phyloP scores from a whole-genome alignment of 2,113 vertebrate genomes.

The Chloebia gouldiae region DNA sequence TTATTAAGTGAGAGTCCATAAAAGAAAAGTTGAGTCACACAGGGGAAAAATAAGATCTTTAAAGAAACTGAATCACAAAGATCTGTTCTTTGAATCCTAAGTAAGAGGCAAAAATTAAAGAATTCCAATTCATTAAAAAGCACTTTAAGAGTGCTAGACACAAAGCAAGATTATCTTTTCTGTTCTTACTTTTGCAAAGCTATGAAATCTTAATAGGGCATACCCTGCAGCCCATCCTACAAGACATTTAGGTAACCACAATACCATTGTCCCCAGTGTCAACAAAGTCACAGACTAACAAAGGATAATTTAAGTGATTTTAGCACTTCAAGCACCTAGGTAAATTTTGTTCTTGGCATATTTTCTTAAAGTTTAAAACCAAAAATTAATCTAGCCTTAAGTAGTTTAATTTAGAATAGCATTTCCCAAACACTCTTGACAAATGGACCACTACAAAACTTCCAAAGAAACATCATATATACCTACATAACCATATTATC shows the following conservation, averaged over 20 bases:
- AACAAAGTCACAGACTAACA: background rate
- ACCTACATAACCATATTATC: background rate
- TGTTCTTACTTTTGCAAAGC: background rate
- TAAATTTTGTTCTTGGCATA: background rate
- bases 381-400: background rate
- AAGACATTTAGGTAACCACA: background rate
- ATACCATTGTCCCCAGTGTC: background rate
- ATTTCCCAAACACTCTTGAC: background rate
- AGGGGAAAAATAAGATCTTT: background rate
- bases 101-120: background rate
- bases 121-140: background rate
- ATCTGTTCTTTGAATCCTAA: background rate
- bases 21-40: background rate
- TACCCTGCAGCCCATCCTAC: background rate
- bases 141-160: background rate
- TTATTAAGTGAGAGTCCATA: background rate
- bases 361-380: background rate
- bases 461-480: background rate
- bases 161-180: background rate
- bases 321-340: background rate
- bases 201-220: background rate
- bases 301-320: background rate
- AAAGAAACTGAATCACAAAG: constrained; percentile 2
- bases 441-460: background rate
- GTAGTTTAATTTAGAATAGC: background rate